A percentile compares a stretch with the other conserved stretches of the same genome.
Evolutionary conservation across 35 echinoderm and acorn worm species (phyloP).

Genomic region (Ophioderma brevispina): DNA sequence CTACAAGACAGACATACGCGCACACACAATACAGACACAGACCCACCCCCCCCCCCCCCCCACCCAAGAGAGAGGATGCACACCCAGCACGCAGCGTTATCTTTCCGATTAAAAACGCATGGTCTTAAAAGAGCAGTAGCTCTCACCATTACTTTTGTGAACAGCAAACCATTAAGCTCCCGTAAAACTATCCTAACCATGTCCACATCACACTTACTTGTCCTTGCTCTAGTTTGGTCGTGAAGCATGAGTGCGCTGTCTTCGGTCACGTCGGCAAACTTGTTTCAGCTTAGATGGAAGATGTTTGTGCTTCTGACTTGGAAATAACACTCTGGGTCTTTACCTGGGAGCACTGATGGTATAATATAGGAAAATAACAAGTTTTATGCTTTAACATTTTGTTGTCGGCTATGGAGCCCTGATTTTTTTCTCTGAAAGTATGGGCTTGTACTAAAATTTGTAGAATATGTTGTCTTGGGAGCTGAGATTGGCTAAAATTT

Average conservation of each 20-base stretch:
- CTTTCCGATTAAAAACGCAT: no score
- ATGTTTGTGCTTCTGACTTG: slow-evolving; percentile 75
- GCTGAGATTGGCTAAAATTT: no score
- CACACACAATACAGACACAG: no score
- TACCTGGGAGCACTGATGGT: slow-evolving; percentile 62
- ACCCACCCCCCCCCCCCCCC: no score
- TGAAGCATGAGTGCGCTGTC: slow-evolving; percentile 88
- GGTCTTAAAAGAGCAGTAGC: no score
- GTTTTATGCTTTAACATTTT: no score
- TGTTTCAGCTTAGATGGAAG: slow-evolving; percentile 68
- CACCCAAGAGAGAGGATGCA: no score
- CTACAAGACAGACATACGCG: no score
- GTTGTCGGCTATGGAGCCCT: background rate
- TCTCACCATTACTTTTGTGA: no score
- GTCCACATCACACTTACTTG: slow-evolving; percentile 88
- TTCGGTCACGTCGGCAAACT: slow-evolving; percentile 92
- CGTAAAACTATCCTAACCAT: no score
- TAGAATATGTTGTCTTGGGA: background rate
- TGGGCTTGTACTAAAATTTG: background rate
- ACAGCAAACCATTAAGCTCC: background rate
- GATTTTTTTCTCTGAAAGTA: background rate
- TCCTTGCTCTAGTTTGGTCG: slow-evolving; percentile 88
- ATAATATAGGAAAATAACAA: background rate
- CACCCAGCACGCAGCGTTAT: no score
- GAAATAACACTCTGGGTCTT: slow-evolving; percentile 66